phyloP scores from a whole-genome alignment of 2,888 invertebrate species.

The Ephialtes manifestator region DNA sequence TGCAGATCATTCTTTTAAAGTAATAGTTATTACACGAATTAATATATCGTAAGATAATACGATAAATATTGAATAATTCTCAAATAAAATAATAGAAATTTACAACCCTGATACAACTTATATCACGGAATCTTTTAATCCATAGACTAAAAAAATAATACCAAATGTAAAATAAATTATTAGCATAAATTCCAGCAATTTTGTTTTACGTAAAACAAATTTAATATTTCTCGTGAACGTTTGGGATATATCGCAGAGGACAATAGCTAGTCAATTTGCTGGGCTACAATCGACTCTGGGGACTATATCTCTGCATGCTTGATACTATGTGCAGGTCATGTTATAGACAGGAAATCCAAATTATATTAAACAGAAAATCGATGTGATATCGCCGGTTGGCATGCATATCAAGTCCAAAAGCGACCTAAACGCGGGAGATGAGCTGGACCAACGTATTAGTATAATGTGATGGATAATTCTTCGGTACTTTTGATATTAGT shows the following conservation, averaged over 20 bases:
- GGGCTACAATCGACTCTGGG: background rate
- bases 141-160: too few species aligned
- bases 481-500: constrained; percentile 39
- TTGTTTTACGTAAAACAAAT: too few species aligned
- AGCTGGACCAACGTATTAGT: constrained; percentile 31
- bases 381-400: constrained; percentile 32
- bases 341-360: constrained; percentile 28
- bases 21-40: too few species aligned
- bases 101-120: too few species aligned
- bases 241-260: background rate
- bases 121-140: too few species aligned
- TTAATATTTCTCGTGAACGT: too few species aligned
- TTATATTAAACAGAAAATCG: constrained; percentile 50
- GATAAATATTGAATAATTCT: too few species aligned
- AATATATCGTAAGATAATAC: too few species aligned
- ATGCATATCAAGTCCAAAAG: constrained; percentile 38
- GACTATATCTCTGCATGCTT: background rate
- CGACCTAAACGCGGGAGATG: background rate
- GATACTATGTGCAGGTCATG: constrained; percentile 28
- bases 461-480: constrained; percentile 51
- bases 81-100: too few species aligned
- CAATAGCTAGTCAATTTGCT: background rate
- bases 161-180: too few species aligned
- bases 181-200: too few species aligned
- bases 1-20: too few species aligned